Evolutionary conservation across 2,797 vertebrate genomes (phyloP).

Genomic region (Podargus strigoides): DNA sequence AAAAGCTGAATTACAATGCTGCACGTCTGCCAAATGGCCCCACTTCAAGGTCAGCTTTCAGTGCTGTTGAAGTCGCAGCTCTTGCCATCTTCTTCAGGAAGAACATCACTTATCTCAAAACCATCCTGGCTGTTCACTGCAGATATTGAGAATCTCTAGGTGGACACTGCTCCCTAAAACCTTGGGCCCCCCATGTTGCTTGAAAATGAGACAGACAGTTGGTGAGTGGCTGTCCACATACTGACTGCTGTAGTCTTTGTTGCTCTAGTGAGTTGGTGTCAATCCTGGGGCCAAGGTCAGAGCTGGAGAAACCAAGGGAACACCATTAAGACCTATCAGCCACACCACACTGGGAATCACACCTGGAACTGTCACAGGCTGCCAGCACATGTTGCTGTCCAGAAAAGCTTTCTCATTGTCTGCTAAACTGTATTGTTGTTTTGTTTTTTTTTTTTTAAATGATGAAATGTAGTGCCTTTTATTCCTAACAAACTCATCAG

Average conservation of each 20-base stretch:
- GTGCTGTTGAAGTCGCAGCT: background rate
- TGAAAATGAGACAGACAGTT: background rate
- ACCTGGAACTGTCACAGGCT: background rate
- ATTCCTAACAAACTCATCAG: background rate
- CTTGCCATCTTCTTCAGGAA: background rate
- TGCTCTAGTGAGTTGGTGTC: background rate
- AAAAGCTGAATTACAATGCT: background rate
- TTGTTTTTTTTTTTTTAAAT: background rate
- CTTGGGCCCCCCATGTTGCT: background rate
- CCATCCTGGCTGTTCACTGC: background rate
- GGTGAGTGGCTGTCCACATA: background rate
- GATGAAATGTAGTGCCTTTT: background rate
- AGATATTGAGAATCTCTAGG: background rate
- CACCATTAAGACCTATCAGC: background rate
- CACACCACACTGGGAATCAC: fast-evolving
- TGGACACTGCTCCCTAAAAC: background rate
- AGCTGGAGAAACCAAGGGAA: background rate
- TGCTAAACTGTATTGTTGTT: background rate
- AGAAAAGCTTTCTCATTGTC: background rate
- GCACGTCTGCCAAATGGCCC: background rate
- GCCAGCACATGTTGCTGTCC: background rate
- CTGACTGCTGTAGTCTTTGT: background rate
- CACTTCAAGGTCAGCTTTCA: constrained; percentile 31
- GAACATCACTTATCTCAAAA: background rate
- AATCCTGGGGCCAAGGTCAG: background rate